Base-by-base conservation (phyloP, 2,113 vertebrate species). In the Odocoileus virginianus region DNA sequence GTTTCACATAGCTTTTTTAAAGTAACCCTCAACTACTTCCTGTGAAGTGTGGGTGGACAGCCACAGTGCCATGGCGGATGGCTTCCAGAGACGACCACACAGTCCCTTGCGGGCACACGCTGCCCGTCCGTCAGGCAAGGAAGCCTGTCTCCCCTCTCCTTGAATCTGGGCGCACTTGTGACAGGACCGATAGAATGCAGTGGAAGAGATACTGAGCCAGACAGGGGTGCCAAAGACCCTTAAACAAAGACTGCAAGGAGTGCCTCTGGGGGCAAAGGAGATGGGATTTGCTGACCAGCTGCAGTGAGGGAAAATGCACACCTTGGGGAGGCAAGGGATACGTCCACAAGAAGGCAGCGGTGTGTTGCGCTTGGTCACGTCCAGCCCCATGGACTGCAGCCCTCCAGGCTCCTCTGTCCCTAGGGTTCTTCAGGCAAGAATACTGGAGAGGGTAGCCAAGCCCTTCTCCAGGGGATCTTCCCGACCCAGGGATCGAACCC, bases 81-180 rank as follows among this genome's bases (percentile, higher is more conserved):
- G 5, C n/a, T 94, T 61, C 30, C 50, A 30, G 25, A 81, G 71
- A 61, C 4, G 21, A 10, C 1, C 40, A 6, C 27, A 3, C 57
- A 19, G 12, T 4, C 58, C 30, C 11, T 28, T 25, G 4, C 0
- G 1, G 2, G 7, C 2, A 43, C 3, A 3, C 4, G 7, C 4
- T 71, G 30, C 33, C 30, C 79, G 36, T 11, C 25, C 16, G 7
- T 23, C 7, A 40, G 54, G 30, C 83, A 6, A 6, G 5, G 9
- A 25, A 47, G 6, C 84, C 61, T 60, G 11, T 61, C 30, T 50
- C 60, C n/a, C 78, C 7, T 21, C 43, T 47, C 30, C 33, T 83
- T 87, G 57, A 58, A 52, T 36, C 4, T 23, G 2, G 2, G 13
- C 67, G 71, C 13, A 25, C 43, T n/a, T 57, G 43, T 60, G 11